phyloP scores from a whole-genome alignment of 2,797 vertebrate species.

The Poecile montanus region DNA sequence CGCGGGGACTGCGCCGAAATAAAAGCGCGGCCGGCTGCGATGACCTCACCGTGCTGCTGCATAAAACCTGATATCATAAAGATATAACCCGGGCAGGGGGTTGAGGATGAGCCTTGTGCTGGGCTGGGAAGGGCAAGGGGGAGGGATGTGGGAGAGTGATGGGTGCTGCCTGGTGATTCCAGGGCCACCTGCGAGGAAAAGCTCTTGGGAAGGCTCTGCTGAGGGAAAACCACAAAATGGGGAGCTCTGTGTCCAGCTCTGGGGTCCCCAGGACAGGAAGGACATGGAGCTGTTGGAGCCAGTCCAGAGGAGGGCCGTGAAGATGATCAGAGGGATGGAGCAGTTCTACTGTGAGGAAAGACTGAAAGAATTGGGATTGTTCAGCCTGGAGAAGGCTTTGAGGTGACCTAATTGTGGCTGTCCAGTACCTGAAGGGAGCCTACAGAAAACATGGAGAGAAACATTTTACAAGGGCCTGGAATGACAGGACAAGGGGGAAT shows the following conservation, averaged over 20 bases:
- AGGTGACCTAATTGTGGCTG: not conserved
- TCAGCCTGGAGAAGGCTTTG: not conserved
- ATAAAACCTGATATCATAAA: not conserved
- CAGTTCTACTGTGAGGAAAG: not conserved
- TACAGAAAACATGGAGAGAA: not conserved
- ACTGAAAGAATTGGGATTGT: accelerated
- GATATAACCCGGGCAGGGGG: not conserved
- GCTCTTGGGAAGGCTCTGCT: not conserved
- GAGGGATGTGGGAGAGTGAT: not conserved
- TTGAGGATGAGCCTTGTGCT: not conserved
- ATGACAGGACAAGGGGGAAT: not conserved
- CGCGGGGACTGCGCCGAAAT: not conserved
- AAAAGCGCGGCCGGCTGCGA: not conserved
- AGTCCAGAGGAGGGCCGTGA: not conserved
- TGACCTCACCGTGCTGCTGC: not conserved
- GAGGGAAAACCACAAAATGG: not conserved
- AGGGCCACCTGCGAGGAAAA: accelerated
- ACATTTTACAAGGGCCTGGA: not conserved
- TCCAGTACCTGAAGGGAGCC: not conserved
- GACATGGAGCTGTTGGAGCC: not conserved
- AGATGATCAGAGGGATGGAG: not conserved
- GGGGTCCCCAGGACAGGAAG: not conserved
- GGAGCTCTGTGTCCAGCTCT: not conserved
- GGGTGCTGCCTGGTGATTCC: not conserved
- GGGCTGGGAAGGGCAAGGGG: not conserved